Evolutionary conservation across 2,797 vertebrate genomes (phyloP), one percentile per base, ranked within the genome.

Genomic region (Epinephelus coioides): DNA sequence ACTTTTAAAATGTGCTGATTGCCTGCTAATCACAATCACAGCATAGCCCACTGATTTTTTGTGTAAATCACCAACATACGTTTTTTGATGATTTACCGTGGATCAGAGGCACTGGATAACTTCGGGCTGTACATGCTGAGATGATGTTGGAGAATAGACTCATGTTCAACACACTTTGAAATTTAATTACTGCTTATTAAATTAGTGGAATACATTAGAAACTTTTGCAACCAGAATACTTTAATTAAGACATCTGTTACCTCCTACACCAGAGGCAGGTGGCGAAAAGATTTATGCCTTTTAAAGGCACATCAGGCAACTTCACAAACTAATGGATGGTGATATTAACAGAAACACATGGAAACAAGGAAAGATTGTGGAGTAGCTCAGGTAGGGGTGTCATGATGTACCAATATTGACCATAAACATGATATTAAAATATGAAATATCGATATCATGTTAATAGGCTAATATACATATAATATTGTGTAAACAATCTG

Each of bases 101-200:
- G 12, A 47, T 47, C 6, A 60, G 27, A 65, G 17, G 23, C 25
- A 27, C 18, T 15, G 23, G 49, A 17, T 7, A 56, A 54, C 50
- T 61, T 49, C 6, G 12, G 18, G 30, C 38, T 56, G 13, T 62
- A 19, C 10, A 38, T 49, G 18, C 13, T 59, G 56, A 25, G 30
- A 6, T 51, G 11, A 55, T 56, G 38, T 49, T 63, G 19, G 18
- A 69, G 44, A 27, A 14, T 19, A 6, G 17, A 61, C 2, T 50
- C 7, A 19, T 25, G 2, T 44, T 63, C 6, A 72, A 21, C 9
- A 63, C 66, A 62, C 23, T 40, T 77, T 55, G 5, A 63, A 85
- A 69, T 76, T 9, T 44, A 78, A 85, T 79, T 50, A 73, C 60
- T 38, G 1, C 43, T 65, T 68, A 77, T 69, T 68, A 44, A 69